Percentiles rank a stretch among this genome's conserved stretches.
These are phyloP conservation scores for Pterostichus madidus DNA, from an alignment of 2,888 invertebrate species.

Conservation along the genomic window DNA sequence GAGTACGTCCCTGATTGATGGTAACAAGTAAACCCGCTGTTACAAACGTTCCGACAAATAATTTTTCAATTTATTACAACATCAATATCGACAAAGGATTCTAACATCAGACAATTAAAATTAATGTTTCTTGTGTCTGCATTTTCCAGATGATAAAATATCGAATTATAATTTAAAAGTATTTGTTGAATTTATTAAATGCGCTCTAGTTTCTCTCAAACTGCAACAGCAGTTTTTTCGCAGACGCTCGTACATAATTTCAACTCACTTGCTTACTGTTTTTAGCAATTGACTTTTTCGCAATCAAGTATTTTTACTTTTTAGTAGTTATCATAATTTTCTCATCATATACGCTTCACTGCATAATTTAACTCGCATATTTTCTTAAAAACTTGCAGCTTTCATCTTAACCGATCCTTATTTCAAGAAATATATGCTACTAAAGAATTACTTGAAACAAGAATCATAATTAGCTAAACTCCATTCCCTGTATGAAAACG, in stretches of 20 bases:
- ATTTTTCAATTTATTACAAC: constrained; percentile 51
- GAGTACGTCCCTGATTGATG: background rate
- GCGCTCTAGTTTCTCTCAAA: constrained; percentile 10
- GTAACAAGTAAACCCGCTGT: constrained; percentile 45
- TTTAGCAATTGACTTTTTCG: background rate
- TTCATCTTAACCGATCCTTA: constrained; percentile 27
- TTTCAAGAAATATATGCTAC: background rate
- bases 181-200: constrained; percentile 16
- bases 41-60: constrained; percentile 39
- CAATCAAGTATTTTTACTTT: constrained; percentile 22
- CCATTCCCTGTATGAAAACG: no score
- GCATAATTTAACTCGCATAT: constrained; percentile 1
- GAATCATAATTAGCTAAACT: no score
- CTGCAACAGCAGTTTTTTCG: background rate
- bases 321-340: constrained; percentile 36
- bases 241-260: constrained; percentile 7
- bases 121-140: constrained; percentile 19
- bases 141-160: constrained; percentile 33
- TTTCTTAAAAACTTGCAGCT: constrained; percentile 19
- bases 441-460: background rate
- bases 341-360: constrained; percentile 29
- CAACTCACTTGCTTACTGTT: constrained; percentile 25
- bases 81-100: constrained; percentile 41
- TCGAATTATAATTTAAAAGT: constrained; percentile 35
- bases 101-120: constrained; percentile 45